phyloP scores from a whole-genome alignment of 2,113 vertebrate species.

The Saguinus imperator region DNA sequence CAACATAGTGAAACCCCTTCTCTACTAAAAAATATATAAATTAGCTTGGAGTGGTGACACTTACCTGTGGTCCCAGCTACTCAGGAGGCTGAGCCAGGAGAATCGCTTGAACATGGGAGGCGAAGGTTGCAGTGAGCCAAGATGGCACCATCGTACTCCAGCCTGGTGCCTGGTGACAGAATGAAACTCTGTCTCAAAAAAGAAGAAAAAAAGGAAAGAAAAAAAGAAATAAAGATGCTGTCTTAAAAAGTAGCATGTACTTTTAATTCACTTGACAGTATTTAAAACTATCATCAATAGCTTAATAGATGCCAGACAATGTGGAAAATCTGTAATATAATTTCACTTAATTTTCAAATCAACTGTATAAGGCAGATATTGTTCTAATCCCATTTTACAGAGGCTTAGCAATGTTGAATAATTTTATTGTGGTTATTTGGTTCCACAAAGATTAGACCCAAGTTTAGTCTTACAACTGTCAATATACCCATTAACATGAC shows the following conservation, averaged over 20 bases:
- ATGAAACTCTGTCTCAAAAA: too few species aligned
- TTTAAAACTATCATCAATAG: neutral
- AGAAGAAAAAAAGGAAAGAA: too few species aligned
- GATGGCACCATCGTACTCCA: too few species aligned
- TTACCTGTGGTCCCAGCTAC: too few species aligned
- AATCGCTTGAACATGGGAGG: too few species aligned
- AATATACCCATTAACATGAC: neutral
- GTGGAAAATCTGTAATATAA: neutral
- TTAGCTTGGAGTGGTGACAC: too few species aligned
- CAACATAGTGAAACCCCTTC: too few species aligned
- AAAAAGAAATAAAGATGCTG: neutral
- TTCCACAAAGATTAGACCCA: neutral
- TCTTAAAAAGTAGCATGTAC: constrained; percentile 32
- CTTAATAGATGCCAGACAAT: neutral
- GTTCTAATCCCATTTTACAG: neutral
- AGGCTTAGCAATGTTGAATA: neutral
- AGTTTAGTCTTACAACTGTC: neutral
- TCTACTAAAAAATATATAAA: too few species aligned
- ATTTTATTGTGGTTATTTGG: neutral
- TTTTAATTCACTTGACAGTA: neutral
- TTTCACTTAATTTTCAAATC: neutral
- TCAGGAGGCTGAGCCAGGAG: too few species aligned
- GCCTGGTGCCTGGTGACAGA: too few species aligned
- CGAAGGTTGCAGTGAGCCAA: too few species aligned
- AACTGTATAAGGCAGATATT: neutral